Evolutionary conservation across 2,888 invertebrate species (phyloP).

Genomic region (Perizoma flavofasciatum): DNA sequence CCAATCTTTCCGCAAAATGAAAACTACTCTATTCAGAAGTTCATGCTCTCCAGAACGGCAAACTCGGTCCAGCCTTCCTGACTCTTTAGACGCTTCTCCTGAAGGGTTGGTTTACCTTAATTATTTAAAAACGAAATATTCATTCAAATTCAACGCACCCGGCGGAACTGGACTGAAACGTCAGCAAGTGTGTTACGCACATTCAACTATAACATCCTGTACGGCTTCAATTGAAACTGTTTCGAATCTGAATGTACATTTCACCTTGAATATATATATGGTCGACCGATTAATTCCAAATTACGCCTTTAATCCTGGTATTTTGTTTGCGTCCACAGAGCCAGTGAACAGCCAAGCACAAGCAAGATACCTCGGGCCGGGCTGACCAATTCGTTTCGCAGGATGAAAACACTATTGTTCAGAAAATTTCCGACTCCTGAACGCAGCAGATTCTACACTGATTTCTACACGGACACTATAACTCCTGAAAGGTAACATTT

Average conservation of each 20-base stretch:
- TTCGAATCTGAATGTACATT: too few species aligned
- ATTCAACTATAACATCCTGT: too few species aligned
- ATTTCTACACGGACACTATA: constrained; percentile 45
- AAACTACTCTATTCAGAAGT: constrained; percentile 53
- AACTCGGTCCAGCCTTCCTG: constrained; percentile 41
- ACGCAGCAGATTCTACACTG: constrained; percentile 44
- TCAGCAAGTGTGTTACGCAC: too few species aligned
- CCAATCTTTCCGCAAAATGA: constrained; percentile 60
- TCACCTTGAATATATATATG: too few species aligned
- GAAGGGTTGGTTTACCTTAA: constrained; percentile 45
- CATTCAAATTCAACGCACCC: neutral
- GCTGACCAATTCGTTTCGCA: constrained; percentile 42
- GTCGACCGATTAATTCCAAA: neutral
- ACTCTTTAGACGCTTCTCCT: constrained; percentile 53
- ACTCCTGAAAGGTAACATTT: constrained; percentile 54
- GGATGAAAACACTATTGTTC: constrained; percentile 28
- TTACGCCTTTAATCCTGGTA: neutral
- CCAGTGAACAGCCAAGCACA: neutral
- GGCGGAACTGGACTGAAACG: too few species aligned
- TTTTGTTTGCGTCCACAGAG: constrained; percentile 10
- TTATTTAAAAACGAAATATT: neutral
- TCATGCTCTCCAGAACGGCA: constrained; percentile 40
- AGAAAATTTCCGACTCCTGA: constrained; percentile 36
- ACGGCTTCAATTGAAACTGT: too few species aligned
- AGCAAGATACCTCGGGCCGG: constrained; percentile 19